Conservation (phyloP, 2,888 invertebrate genomes). For the Ptychoptera contaminata region DNA sequence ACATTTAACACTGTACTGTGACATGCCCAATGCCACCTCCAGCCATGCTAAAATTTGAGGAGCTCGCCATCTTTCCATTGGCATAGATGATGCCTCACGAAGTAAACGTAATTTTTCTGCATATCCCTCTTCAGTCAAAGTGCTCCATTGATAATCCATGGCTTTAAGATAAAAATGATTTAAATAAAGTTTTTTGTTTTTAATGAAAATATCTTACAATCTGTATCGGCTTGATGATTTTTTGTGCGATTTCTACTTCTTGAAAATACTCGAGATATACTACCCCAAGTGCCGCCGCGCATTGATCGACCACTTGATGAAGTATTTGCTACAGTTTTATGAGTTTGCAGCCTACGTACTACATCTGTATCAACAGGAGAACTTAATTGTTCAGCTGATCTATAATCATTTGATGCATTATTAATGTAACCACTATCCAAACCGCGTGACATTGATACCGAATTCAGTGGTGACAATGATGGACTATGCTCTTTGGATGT, state of each 20-base stretch:
- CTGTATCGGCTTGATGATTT: conserved; percentile 48
- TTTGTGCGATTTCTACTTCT: conserved; percentile 71
- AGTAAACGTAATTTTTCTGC: conserved; percentile 34
- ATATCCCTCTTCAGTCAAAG: conserved; percentile 28
- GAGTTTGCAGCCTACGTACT: conserved; percentile 25
- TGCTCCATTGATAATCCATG: conserved; percentile 27
- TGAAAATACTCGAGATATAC: conserved; percentile 80
- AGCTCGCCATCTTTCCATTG: conserved; percentile 83
- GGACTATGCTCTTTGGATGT: conserved; percentile 75
- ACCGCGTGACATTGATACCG: conserved; percentile 54
- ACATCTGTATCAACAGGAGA: conserved; percentile 58
- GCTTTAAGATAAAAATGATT: conserved; percentile 11
- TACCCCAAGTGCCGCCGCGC: conserved; percentile 73
- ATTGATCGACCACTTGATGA: conserved; percentile 35
- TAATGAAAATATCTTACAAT: conserved; percentile 31
- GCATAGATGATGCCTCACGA: conserved; percentile 68
- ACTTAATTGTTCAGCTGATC: conserved; percentile 58
- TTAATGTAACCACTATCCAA: conserved; percentile 12
- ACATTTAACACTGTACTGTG: conserved; percentile 77
- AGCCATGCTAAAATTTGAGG: conserved; percentile 89
- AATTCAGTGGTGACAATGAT: conserved; percentile 64
- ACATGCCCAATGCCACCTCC: conserved; percentile 87
- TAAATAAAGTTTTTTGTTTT: too few species aligned
- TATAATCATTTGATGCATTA: conserved; percentile 9
- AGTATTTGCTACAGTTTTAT: conserved; percentile 28